Evolutionary conservation across 2,888 invertebrate species (phyloP), one percentile per base, ranked within the genome.

Genomic region (Thyatira batis): DNA sequence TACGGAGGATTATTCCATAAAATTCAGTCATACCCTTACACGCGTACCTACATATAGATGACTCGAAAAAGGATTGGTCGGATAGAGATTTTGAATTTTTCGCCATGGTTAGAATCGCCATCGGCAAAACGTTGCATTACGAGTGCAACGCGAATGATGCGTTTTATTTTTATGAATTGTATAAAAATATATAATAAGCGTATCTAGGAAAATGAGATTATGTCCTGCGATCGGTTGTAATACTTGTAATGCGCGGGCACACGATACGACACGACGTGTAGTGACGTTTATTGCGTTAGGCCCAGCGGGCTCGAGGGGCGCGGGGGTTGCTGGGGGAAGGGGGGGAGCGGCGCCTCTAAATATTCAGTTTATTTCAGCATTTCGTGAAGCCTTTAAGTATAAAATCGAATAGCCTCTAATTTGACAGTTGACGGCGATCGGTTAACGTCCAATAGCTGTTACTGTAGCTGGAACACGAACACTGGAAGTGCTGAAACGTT

Each of bases 321-420:
- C n/a, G n/a, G n/a, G n/a, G n/a, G n/a, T n/a, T n/a, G n/a, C n/a
- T n/a, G n/a, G n/a, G n/a, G n/a, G n/a, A n/a, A n/a, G n/a, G n/a
- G n/a, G 17, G 13, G 33, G 17, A 8, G 23, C 23, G 23, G 23
- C 48, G 57, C 52, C 57, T 60, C 53, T 49, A 49, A 49, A 53
- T 53, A 48, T 53, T 49, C 25, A 39, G 49, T 17, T 39, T 39
- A 39, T 39, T 17, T 39, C 13, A 39, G 39, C 39, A 39, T 39
- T 39, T 17, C 17, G 17, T 11, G 6, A 1, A 17, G 39, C 17
- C 11, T 39, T 39, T 39, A 17, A 39, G 17, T 39, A 39, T 2
- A 8, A 39, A 39, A 39, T 39, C 39, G 6, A 17, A 39, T 39
- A 39, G 39, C 39, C 39, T 39, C n/a, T 39, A 39, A 39, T 39